Conservation (phyloP, 2,797 vertebrate genomes). For the Neopelma chrysocephalum region DNA sequence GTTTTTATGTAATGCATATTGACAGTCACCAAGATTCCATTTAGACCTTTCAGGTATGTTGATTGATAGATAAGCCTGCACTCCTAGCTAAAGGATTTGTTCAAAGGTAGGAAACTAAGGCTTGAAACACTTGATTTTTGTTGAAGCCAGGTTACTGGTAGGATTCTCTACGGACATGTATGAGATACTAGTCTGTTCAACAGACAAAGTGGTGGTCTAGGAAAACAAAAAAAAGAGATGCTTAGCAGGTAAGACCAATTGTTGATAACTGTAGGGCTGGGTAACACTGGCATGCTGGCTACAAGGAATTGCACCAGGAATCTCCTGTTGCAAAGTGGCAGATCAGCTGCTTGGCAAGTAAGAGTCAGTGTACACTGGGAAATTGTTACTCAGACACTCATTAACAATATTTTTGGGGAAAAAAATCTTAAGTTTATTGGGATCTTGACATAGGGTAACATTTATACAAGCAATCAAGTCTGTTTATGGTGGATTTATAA, state of each 20-base stretch:
- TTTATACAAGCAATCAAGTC: not conserved
- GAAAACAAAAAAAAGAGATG: not conserved
- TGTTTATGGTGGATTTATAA: not conserved
- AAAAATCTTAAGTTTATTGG: not conserved
- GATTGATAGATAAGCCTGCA: not conserved
- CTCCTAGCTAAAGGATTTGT: not conserved
- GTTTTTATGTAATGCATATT: not conserved
- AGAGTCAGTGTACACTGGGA: not conserved
- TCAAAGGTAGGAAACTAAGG: not conserved
- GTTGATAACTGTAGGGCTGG: not conserved
- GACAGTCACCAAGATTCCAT: not conserved
- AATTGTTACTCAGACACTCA: not conserved
- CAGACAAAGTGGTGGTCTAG: not conserved
- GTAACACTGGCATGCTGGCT: not conserved
- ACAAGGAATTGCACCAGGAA: not conserved
- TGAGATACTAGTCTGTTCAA: not conserved
- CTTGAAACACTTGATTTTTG: not conserved
- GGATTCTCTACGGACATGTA: not conserved
- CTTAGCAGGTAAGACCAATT: not conserved
- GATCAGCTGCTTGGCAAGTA: not conserved
- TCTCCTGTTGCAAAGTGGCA: not conserved
- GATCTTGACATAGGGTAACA: not conserved
- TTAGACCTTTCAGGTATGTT: not conserved
- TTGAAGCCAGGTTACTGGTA: not conserved
- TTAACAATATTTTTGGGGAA: not conserved